Base-by-base conservation (phyloP, 2,797 vertebrate species). In the Fratercula arctica region DNA sequence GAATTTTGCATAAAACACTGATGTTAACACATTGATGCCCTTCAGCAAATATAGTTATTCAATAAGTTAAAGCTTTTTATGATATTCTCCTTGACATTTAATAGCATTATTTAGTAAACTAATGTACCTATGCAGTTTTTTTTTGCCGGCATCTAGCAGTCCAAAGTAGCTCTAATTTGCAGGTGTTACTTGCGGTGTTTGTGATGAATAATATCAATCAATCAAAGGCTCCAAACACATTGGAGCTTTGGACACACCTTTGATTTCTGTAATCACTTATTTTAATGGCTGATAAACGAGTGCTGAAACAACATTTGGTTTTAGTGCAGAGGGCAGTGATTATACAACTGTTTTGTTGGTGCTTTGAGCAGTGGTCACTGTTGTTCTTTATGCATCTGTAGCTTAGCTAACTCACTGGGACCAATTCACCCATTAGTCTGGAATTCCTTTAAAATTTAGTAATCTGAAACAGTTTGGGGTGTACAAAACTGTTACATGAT, bases 51-150 rank as follows among this genome's bases (percentile, higher is more conserved):
- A 57, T 4, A 85, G 75, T 54, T 67, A 54, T 92, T 93, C 85
- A 81, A 76, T 77, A 93, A 92, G 61, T 63, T 87, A 94, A 94
- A 94, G 64, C 43, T 87, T 92, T 94, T 80, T 51, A 84, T 91
- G 2, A 60, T 86, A 82, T 64, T 85, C n/a, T 90, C 46, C 28
- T 93, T 92, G 92, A 87, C 43, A 91, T 92, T 75, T 86, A 81
- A 69, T 84, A 92, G 45, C 53, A 57, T 81, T 59, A 39, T 94
- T 87, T 78, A 95, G 88, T 93, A 88, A 96, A 43, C 69, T 75
- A 92, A 86, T 73, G 78, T 59, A 85, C 54, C 61, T 66, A 64
- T 74, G 74, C 21, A 85, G 45, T 9, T 60, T 60, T 74, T 75
- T 89, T 84, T 35, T 80, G 18, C 61, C 11, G 16, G 19, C 15